phyloP scores from a whole-genome alignment of 2,888 invertebrate genomes.

The Drosophila prolongata region DNA sequence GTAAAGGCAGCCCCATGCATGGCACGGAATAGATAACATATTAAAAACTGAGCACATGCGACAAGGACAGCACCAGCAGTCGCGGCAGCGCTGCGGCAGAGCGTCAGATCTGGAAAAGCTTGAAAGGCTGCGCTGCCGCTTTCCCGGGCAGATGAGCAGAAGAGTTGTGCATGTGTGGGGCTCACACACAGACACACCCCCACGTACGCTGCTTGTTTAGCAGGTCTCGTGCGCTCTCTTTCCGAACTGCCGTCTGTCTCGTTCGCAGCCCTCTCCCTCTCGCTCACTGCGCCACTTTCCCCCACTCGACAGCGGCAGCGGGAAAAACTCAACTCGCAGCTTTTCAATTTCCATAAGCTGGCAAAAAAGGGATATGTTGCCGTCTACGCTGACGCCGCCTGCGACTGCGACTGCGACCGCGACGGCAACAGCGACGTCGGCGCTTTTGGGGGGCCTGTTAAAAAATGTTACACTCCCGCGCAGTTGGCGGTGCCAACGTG shows the following conservation, averaged over 20 bases:
- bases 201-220: slow-evolving; percentile 47
- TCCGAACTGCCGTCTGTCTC: slow-evolving; percentile 1
- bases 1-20: slow-evolving; percentile 61
- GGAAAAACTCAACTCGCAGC: slow-evolving; percentile 76
- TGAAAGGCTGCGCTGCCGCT: slow-evolving; percentile 55
- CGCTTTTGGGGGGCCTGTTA: slow-evolving; percentile 54
- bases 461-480: slow-evolving; percentile 79
- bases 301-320: slow-evolving; percentile 36
- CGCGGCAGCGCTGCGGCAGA: slow-evolving; percentile 21
- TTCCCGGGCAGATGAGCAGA: slow-evolving; percentile 64
- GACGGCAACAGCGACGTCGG: slow-evolving; percentile 25
- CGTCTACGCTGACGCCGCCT: slow-evolving; percentile 41
- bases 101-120: slow-evolving; percentile 54
- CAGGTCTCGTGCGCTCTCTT: slow-evolving; percentile 47
- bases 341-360: slow-evolving; percentile 73
- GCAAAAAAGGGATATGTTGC: slow-evolving; percentile 48
- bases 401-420: slow-evolving; percentile 8
- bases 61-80: slow-evolving; percentile 56
- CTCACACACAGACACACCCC: slow-evolving; percentile 42
- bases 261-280: slow-evolving; percentile 15
- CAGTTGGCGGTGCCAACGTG: slow-evolving; percentile 66
- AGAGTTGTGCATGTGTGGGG: slow-evolving; percentile 74
- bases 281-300: slow-evolving; percentile 30
- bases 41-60: slow-evolving; percentile 71
- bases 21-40: slow-evolving; percentile 81